Evolutionary conservation across 2,113 vertebrate genomes (phyloP).

Genomic region (Machaerirhynchus nigripectus): DNA sequence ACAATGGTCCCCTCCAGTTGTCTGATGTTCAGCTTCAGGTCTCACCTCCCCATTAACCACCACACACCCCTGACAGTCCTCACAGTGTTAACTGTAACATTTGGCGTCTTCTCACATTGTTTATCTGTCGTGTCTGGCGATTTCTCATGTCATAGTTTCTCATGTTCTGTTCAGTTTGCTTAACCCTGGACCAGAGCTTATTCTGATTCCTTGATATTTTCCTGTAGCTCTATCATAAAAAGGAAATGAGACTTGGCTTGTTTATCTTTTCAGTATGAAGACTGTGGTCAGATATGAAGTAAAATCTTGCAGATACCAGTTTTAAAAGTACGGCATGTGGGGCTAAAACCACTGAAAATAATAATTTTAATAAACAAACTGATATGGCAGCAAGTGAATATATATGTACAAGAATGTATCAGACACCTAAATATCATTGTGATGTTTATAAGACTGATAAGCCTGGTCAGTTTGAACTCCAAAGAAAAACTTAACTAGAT

Average conservation of each 20-base stretch:
- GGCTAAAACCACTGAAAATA: not conserved
- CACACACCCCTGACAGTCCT: not conserved
- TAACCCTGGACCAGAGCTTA: not conserved
- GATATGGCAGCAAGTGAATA: not conserved
- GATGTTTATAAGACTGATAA: not conserved
- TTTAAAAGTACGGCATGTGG: not conserved
- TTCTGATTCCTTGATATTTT: not conserved
- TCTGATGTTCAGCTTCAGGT: not conserved
- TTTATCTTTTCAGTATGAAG: slow-evolving; percentile 1
- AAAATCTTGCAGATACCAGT: not conserved
- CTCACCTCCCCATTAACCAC: not conserved
- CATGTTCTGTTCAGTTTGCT: not conserved
- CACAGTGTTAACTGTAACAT: not conserved
- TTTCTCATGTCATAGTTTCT: not conserved
- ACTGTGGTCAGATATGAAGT: not conserved
- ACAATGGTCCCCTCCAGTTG: not conserved
- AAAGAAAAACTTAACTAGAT: not conserved
- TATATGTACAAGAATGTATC: not conserved
- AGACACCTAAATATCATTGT: not conserved
- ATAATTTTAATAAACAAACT: not conserved
- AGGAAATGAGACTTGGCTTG: not conserved
- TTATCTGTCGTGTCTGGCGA: not conserved
- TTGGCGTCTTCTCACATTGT: not conserved
- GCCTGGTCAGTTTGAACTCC: not conserved
- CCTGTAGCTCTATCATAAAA: not conserved